Percentiles rank a stretch among this genome's conserved stretches.
These are phyloP conservation scores for Calycopis cecrops DNA, from an alignment of 1,140 invertebrate species.

Conservation along the genomic window DNA sequence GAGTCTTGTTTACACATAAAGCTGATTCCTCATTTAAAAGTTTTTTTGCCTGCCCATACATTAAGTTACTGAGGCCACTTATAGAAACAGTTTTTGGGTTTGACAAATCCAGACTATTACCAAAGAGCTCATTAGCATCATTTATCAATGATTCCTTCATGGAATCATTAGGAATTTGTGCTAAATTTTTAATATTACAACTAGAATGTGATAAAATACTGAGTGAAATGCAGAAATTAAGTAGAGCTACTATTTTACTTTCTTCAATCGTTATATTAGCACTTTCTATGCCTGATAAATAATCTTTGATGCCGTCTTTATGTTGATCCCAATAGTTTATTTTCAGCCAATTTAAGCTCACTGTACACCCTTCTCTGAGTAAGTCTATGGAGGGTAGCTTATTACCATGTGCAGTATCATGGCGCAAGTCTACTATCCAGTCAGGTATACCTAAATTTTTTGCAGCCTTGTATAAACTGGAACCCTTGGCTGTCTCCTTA, in stretches of 20 bases:
- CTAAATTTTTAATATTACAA: conserved; percentile 51
- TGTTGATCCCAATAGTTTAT: conserved; percentile 71
- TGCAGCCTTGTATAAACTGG: conserved; percentile 76
- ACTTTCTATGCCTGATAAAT: conserved; percentile 29
- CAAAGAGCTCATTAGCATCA: conserved; percentile 53
- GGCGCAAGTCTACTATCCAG: conserved; percentile 81
- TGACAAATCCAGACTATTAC: conserved; percentile 39
- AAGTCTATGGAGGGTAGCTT: conserved; percentile 75
- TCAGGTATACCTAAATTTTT: conserved; percentile 77
- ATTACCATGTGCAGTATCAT: conserved; percentile 79
- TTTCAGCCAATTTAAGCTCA: conserved; percentile 78
- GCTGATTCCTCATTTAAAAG: conserved; percentile 34
- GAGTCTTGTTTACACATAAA: conserved; percentile 37
- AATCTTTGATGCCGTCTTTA: conserved; percentile 48
- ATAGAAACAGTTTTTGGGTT: conserved; percentile 47
- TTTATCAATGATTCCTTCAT: conserved; percentile 51
- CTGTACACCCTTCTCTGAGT: conserved; percentile 73
- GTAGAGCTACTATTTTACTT: conserved; percentile 40
- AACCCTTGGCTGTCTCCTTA: conserved; percentile 67
- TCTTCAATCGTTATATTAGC: conserved; percentile 27
- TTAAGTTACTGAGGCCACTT: conserved; percentile 35
- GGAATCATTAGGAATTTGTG: conserved; percentile 47
- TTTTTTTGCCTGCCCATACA: conserved; percentile 41
- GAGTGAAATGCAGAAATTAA: conserved; percentile 54
- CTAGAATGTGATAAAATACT: conserved; percentile 52